These are phyloP conservation scores for Adoxophyes honmai DNA, from an alignment of 1,140 invertebrate genomes.

Conservation along the genomic window DNA sequence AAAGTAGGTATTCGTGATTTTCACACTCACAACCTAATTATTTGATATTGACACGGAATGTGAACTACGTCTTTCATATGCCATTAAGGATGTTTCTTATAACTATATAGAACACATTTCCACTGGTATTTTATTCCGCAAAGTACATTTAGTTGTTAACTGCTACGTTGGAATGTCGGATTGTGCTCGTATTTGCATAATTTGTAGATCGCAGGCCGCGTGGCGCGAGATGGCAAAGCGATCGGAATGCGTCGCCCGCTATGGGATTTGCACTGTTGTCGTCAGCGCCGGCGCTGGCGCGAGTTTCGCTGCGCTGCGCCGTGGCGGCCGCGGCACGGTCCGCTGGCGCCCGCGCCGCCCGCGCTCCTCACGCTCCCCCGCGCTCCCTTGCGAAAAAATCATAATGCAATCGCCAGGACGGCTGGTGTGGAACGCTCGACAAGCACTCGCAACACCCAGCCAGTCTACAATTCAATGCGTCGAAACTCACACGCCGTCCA, in stretches of 20 bases:
- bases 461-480: slow-evolving; percentile 74
- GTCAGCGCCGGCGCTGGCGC: slow-evolving; percentile 25
- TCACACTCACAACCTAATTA: no score
- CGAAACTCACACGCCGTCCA: slow-evolving; percentile 71
- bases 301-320: slow-evolving; percentile 51
- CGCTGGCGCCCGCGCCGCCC: slow-evolving; percentile 55
- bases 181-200: slow-evolving; percentile 30
- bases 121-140: slow-evolving; percentile 9
- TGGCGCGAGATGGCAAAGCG: slow-evolving; percentile 16
- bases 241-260: slow-evolving; percentile 14
- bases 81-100: no score
- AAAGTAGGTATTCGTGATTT: neutral
- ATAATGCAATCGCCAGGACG: slow-evolving; percentile 76
- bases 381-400: slow-evolving; percentile 74
- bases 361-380: slow-evolving; percentile 51
- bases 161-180: slow-evolving; percentile 1
- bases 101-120: no score
- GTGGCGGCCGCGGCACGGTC: slow-evolving; percentile 60
- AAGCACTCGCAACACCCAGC: slow-evolving; percentile 65
- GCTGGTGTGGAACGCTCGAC: slow-evolving; percentile 68
- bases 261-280: slow-evolving; percentile 35
- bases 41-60: no score
- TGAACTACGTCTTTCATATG: no score
- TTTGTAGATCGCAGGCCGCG: slow-evolving; percentile 26
- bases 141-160: slow-evolving; percentile 3